These are phyloP conservation scores for Taurulus bubalis DNA, from an alignment of 2,113 vertebrate species.

Conservation along the genomic window DNA sequence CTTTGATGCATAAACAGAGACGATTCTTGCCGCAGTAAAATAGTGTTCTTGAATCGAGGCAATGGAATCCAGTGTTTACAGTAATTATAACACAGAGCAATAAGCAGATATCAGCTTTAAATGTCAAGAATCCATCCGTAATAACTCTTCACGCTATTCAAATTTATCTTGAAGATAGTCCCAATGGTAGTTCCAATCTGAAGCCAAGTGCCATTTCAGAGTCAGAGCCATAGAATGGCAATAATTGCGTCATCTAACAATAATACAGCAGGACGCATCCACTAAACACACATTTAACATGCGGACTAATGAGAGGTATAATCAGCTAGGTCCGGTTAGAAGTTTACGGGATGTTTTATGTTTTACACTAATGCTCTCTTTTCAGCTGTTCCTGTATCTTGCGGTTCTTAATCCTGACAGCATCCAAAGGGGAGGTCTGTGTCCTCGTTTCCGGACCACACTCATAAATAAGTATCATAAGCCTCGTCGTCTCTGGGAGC, in stretches of 20 bases:
- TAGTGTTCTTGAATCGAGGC: neutral
- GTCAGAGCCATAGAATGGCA: conserved; percentile 51
- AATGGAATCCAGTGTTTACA: conserved; percentile 3
- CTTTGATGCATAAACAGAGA: conserved; percentile 28
- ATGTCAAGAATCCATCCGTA: conserved; percentile 45
- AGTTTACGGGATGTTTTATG: conserved; percentile 55
- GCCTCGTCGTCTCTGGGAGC: conserved; percentile 38
- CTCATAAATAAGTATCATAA: conserved; percentile 78
- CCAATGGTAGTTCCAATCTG: conserved; percentile 5
- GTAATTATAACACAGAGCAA: conserved; percentile 31
- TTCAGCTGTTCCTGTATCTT: conserved; percentile 44
- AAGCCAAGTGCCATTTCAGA: conserved; percentile 55
- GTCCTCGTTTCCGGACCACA: conserved; percentile 59
- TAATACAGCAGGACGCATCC: conserved; percentile 40
- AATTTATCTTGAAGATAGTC: conserved; percentile 36
- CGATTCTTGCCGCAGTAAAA: neutral
- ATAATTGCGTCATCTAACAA: conserved; percentile 44
- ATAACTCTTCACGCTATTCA: conserved; percentile 33
- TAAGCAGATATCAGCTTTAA: conserved; percentile 46
- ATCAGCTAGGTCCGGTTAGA: conserved; percentile 54
- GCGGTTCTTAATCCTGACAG: conserved; percentile 69
- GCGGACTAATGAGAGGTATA: conserved; percentile 66
- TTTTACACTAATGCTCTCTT: conserved; percentile 47
- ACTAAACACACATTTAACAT: conserved; percentile 49
- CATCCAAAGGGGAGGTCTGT: conserved; percentile 66